Base-by-base conservation (phyloP, 2,888 invertebrate genomes). In the Oxytorus armatus region DNA sequence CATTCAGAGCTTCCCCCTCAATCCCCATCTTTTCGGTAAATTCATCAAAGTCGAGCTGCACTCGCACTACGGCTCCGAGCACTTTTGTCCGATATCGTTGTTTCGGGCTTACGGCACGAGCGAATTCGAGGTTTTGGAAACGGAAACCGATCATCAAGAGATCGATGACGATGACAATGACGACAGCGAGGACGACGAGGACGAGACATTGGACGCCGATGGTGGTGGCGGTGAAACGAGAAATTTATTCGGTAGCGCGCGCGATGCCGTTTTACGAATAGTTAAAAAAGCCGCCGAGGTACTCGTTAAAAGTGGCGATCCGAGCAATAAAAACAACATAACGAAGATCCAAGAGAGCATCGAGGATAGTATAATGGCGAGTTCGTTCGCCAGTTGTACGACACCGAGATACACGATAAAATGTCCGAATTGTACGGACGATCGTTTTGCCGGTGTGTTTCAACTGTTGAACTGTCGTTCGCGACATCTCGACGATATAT, bases 31-130 rank as follows among this genome's bases (percentile, higher is more conserved):
- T 16, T 98, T 98, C 92, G 97, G 97, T 23, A 98, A 98, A 92
- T 97, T 96, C 90, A 95, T 98, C 59, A 97, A 97, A 90, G 95
- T 97, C 0, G 99, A 99, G 88, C 94, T 99, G 88, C 94, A 97
- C 82, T 97, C 98, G 44, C 98, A 99, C 92, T 97, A 98, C 91
- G 99, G 99, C 18, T 96, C 96, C 7, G 99, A 99, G 92, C 99
- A 99, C 91, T 99, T 97, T 91, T 99, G 99, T 90, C 99, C 99
- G 0, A 94, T 99, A 82, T 98, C 98, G n/a, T 93, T 98, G 63
- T 97, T 99, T 91, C 95, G 97, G 80, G 97, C 98, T 0, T 98
- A 96, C 89, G 99, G 98, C 16, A 97, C 97, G 1, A 98, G 97
- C 11, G 98, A 98, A 90, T 97, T 96, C 89, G 97, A 97, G 91